These are phyloP conservation scores for Caloenas nicobarica DNA, from an alignment of 2,113 vertebrate genomes.

Conservation along the genomic window DNA sequence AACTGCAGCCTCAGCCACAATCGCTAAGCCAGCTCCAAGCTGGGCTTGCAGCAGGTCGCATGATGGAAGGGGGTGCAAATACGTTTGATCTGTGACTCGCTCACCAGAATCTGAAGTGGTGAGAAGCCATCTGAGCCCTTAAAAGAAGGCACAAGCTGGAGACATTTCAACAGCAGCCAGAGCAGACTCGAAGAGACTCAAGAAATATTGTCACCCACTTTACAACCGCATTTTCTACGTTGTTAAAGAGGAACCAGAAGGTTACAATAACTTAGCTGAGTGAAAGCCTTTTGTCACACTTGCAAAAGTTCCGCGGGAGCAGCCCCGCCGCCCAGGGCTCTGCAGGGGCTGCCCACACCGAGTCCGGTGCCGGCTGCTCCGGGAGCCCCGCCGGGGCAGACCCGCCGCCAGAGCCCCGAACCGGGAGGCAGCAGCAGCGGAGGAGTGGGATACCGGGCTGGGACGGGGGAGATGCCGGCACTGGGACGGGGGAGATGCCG, in stretches of 20 bases:
- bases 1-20: neutral
- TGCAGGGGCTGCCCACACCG: neutral
- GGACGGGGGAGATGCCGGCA: too few relatives aligned
- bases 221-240: fast-evolving
- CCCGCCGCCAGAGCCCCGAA: neutral
- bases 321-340: neutral
- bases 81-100: neutral
- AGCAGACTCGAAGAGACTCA: neutral
- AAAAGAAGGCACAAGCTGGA: neutral
- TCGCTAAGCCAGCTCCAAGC: neutral
- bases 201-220: neutral
- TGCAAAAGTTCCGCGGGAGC: neutral
- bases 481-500: too few relatives aligned
- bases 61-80: neutral
- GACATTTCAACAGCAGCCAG: neutral
- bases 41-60: neutral
- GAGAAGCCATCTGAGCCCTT: neutral
- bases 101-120: neutral
- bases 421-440: neutral
- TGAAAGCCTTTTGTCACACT: neutral
- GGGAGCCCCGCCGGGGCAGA: too few relatives aligned
- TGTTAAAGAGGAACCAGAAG: neutral
- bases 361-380: neutral
- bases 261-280: neutral
- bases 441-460: too few relatives aligned